These are phyloP conservation scores for Pachyuromys duprasi DNA, from an alignment of 2,797 vertebrate genomes.

Conservation along the genomic window DNA sequence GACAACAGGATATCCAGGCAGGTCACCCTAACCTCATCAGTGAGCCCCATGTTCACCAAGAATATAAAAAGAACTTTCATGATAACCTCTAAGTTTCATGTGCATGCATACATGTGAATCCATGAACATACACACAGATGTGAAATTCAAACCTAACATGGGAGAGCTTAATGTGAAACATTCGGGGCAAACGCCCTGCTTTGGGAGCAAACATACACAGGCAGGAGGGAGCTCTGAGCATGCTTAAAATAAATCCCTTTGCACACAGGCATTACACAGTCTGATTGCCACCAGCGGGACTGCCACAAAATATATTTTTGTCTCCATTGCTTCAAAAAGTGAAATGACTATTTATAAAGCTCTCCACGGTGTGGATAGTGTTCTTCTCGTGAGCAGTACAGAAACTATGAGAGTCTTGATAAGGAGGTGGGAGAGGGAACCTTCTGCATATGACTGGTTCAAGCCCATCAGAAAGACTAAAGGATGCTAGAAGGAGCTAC, in stretches of 20 bases:
- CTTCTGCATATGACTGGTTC: background rate
- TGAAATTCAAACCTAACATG: background rate
- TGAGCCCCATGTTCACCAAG: background rate
- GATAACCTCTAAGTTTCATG: background rate
- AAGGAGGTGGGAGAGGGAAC: background rate
- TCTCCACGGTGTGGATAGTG: background rate
- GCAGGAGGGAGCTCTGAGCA: background rate
- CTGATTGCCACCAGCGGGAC: background rate
- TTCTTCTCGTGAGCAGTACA: background rate
- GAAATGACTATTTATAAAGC: constrained; percentile 63
- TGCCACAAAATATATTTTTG: constrained; percentile 12
- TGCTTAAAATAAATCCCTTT: constrained; percentile 31
- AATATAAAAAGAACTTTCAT: background rate
- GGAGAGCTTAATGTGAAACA: background rate
- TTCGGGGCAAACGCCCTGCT: background rate
- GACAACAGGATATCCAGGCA: background rate
- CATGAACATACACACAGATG: background rate
- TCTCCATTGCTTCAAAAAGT: constrained; percentile 47
- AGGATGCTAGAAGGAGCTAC: background rate
- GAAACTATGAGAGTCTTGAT: background rate
- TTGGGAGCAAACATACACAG: background rate
- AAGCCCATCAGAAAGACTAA: background rate
- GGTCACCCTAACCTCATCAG: background rate
- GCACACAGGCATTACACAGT: background rate
- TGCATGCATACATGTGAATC: background rate